phyloP scores from a whole-genome alignment of 2,888 invertebrate species.

The Dione vanillae region DNA sequence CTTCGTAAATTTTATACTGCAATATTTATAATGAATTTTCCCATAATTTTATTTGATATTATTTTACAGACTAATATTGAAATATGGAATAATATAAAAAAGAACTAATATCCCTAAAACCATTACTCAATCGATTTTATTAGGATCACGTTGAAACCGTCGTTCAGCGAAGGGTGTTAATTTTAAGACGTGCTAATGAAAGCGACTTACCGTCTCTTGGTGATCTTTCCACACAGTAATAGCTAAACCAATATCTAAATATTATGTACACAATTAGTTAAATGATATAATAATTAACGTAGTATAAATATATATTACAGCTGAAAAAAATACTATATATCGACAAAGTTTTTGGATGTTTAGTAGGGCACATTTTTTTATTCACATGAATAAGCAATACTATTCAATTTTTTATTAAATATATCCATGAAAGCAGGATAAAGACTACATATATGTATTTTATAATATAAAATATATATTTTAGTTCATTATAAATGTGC shows the following conservation, averaged over 20 bases:
- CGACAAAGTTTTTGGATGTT: too few relatives aligned
- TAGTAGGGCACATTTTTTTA: too few relatives aligned
- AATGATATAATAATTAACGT: neutral
- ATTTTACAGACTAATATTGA: too few relatives aligned
- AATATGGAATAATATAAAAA: neutral
- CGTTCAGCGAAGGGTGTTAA: conserved; percentile 47
- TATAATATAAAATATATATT: neutral
- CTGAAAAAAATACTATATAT: too few relatives aligned
- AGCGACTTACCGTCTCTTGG: conserved; percentile 71
- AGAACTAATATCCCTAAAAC: neutral
- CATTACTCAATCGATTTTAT: conserved; percentile 27
- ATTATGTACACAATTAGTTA: neutral
- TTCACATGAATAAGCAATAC: too few relatives aligned
- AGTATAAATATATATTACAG: too few relatives aligned
- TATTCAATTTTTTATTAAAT: too few relatives aligned
- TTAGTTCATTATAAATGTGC: neutral
- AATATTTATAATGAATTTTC: too few relatives aligned
- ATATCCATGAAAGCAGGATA: too few relatives aligned
- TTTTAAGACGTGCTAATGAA: conserved; percentile 71
- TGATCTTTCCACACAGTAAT: conserved; percentile 52
- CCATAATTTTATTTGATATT: too few relatives aligned
- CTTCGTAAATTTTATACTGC: neutral
- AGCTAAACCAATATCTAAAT: neutral
- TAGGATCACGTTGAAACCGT: conserved; percentile 33
- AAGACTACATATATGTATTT: too few relatives aligned